phyloP scores from a whole-genome alignment of 2,888 invertebrate genomes.

The Lydus trimaculatus region DNA sequence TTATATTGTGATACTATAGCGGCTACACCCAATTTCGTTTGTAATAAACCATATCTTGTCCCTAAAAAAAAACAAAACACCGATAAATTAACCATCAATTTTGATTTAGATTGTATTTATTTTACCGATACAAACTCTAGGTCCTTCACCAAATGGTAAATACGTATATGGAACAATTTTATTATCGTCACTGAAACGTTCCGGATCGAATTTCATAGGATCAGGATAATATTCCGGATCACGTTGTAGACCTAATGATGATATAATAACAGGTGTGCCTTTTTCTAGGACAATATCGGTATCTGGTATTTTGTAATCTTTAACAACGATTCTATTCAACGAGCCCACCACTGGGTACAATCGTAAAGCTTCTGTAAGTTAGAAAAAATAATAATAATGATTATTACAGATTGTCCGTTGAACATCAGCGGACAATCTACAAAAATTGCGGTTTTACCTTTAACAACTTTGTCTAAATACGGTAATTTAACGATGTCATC shows the following conservation, averaged over 20 bases:
- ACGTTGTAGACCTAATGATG: constrained; percentile 4
- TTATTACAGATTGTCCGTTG: background rate
- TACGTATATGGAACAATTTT: background rate
- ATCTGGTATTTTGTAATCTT: constrained; percentile 41
- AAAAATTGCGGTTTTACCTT: too few species aligned
- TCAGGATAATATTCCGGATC: constrained; percentile 47
- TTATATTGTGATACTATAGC: background rate
- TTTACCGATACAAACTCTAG: constrained; percentile 13
- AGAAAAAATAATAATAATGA: background rate
- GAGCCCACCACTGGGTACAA: constrained; percentile 53
- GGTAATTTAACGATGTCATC: constrained; percentile 4
- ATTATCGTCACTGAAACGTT: background rate
- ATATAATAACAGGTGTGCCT: constrained; percentile 8
- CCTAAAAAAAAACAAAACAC: background rate
- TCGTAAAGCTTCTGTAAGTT: constrained; percentile 54
- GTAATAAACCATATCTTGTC: background rate
- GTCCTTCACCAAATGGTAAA: constrained; percentile 12
- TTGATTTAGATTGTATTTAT: background rate
- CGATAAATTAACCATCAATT: background rate
- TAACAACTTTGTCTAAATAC: constrained; percentile 7
- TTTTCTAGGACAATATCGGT: constrained; percentile 30
- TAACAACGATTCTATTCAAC: constrained; percentile 41
- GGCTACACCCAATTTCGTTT: background rate
- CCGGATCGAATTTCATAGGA: constrained; percentile 40
- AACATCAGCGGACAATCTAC: too few species aligned